These are phyloP conservation scores for Sycophila sp. DNA, from an alignment of 1,140 invertebrate species.

Conservation along the genomic window DNA sequence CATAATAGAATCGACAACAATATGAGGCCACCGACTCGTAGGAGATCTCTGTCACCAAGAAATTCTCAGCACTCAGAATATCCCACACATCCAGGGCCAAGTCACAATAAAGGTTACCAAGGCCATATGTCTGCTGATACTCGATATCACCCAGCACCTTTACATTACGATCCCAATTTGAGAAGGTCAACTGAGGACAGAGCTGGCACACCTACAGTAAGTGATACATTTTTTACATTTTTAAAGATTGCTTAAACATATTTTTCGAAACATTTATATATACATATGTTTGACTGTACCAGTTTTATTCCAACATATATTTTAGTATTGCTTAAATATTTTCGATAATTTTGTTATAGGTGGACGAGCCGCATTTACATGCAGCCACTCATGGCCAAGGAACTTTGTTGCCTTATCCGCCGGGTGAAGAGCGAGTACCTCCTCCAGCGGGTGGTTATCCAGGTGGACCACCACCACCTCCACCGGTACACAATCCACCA, in stretches of 20 bases:
- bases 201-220: slow-evolving; percentile 76
- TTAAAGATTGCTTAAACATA: too few relatives aligned
- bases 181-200: slow-evolving; percentile 70
- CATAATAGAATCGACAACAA: slow-evolving; percentile 57
- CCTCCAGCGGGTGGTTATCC: slow-evolving; percentile 47
- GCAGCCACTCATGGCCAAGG: slow-evolving; percentile 49
- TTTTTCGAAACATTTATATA: too few relatives aligned
- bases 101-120: slow-evolving; percentile 54
- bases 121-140: slow-evolving; percentile 44
- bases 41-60: slow-evolving; percentile 58
- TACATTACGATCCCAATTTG: slow-evolving; percentile 62
- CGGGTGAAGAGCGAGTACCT: slow-evolving; percentile 61
- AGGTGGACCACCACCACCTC: slow-evolving; percentile 48
- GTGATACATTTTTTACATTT: too few relatives aligned
- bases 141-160: slow-evolving; percentile 56
- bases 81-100: neutral
- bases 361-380: slow-evolving; percentile 63
- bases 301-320: too few relatives aligned
- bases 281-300: too few relatives aligned
- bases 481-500: slow-evolving; percentile 52
- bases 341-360: slow-evolving; percentile 46
- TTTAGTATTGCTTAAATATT: too few relatives aligned
- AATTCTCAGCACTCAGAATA: slow-evolving; percentile 34
- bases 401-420: slow-evolving; percentile 60
- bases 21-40: slow-evolving; percentile 54